Percentiles rank a stretch among this genome's conserved stretches.
These are phyloP conservation scores for Donacobius atricapilla DNA, from an alignment of 2,113 vertebrate genomes.

Conservation along the genomic window DNA sequence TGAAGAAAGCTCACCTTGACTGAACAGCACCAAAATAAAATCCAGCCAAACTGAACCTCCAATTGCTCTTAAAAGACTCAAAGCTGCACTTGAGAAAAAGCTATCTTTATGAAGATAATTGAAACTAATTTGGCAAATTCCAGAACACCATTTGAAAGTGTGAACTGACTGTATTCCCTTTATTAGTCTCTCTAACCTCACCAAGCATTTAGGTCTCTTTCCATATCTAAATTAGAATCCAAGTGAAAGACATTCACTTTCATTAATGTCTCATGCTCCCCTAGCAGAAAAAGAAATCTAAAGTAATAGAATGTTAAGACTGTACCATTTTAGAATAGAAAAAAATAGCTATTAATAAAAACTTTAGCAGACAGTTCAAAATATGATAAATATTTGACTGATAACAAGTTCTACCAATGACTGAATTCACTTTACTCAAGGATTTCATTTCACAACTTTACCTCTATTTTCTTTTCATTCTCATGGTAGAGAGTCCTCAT, in stretches of 20 bases:
- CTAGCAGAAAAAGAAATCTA: constrained; percentile 25
- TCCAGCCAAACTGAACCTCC: neutral
- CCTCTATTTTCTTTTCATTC: neutral
- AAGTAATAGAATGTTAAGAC: neutral
- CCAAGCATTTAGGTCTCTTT: constrained; percentile 33
- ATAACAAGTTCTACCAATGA: neutral
- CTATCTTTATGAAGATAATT: constrained; percentile 20
- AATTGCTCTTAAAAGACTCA: neutral
- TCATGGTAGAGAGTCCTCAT: neutral
- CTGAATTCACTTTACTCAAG: neutral
- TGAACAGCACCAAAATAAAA: constrained; percentile 17
- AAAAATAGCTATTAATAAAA: neutral
- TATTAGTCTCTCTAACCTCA: constrained; percentile 60
- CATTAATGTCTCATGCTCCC: constrained; percentile 50
- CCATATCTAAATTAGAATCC: constrained; percentile 20
- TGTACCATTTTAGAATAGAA: neutral
- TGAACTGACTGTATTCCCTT: constrained; percentile 38
- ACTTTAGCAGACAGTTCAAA: neutral
- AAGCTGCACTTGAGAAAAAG: constrained; percentile 6
- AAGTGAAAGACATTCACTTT: constrained; percentile 63
- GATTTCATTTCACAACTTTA: neutral
- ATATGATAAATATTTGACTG: neutral
- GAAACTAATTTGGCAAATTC: constrained; percentile 59
- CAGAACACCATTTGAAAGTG: constrained; percentile 32
- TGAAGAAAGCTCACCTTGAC: neutral